Conservation (phyloP, 1,140 invertebrate genomes). For the Bombus ignitus region DNA sequence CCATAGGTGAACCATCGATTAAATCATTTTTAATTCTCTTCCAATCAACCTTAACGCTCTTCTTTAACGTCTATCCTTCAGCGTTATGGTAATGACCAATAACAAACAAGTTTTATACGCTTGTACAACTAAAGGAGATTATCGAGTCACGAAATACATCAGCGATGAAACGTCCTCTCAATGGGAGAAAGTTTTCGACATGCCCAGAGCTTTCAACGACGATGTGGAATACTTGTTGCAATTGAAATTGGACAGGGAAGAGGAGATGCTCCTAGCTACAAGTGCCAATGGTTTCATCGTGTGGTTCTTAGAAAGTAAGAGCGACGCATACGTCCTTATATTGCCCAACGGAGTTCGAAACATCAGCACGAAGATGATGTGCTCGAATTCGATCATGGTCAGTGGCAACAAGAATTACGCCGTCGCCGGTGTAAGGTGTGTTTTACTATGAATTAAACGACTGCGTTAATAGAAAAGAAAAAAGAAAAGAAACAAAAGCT, state of each 20-base stretch:
- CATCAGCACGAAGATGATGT: constrained; percentile 94
- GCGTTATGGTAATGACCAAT: constrained; percentile 86
- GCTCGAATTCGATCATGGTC: constrained; percentile 95
- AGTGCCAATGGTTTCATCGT: constrained; percentile 92
- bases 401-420: constrained; percentile 95
- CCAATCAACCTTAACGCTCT: background rate
- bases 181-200: constrained; percentile 85
- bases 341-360: constrained; percentile 96
- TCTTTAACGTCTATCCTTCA: constrained; percentile 69
- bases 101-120: constrained; percentile 84
- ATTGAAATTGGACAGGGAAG: constrained; percentile 91
- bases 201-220: constrained; percentile 87
- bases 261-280: constrained; percentile 91
- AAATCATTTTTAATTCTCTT: background rate
- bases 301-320: constrained; percentile 85
- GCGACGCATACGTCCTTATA: constrained; percentile 87
- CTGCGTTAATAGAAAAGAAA: background rate
- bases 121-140: constrained; percentile 84
- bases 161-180: constrained; percentile 81
- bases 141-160: constrained; percentile 84
- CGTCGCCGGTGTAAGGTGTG: constrained; percentile 94
- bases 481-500: background rate
- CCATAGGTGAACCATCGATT: constrained; percentile 84
- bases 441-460: background rate
- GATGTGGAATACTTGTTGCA: constrained; percentile 90